Evolutionary conservation across 2,113 vertebrate species (phyloP), one percentile per base, ranked within the genome.

Genomic region (Henicopernis longicauda): DNA sequence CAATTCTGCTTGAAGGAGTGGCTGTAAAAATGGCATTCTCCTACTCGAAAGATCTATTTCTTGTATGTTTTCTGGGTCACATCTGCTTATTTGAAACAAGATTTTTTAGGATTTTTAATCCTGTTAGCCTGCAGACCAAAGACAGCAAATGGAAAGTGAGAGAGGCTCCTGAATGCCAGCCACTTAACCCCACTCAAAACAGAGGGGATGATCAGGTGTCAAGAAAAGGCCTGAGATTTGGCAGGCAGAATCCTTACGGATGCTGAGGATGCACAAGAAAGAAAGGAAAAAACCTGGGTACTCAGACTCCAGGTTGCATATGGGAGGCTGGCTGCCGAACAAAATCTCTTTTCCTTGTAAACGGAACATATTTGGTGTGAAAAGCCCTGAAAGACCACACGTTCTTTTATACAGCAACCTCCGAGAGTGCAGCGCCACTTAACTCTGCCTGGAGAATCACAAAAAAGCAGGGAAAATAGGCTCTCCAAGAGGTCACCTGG

Each of bases 1-100:
- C 81, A 96, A 87, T 95, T 95, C 95, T 87, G 90, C 86, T 95
- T 86, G 95, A 97, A 96, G 84, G 93, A 97, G 89, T 95, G 93
- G 95, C 93, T 96, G 97, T 96, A 97, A 97, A 97, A 97, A 97
- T 94, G 95, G 96, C 97, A 97, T 97, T 97, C 96, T 97, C 96
- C 96, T 96, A 97, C 95, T 97, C 94, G 93, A 82, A 96, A 97
- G 97, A 97, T 97, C 96, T 96, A 96, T 96, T 96, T 97, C 95
- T 97, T 97, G 71, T 97, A 83, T 96, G 95, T 96, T 97, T 97
- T 96, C 96, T 97, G 96, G 95, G 94, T 96, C 96, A 97, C 93
- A 96, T 96, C 94, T 96, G 95, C 95, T 97, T 97, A 97, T 97
- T 97, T 97, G 95, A 97, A 97, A 95, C 89, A 95, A 93, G 96